Conservation (phyloP, 1,140 invertebrate genomes). For the Campoletis sonorensis region DNA sequence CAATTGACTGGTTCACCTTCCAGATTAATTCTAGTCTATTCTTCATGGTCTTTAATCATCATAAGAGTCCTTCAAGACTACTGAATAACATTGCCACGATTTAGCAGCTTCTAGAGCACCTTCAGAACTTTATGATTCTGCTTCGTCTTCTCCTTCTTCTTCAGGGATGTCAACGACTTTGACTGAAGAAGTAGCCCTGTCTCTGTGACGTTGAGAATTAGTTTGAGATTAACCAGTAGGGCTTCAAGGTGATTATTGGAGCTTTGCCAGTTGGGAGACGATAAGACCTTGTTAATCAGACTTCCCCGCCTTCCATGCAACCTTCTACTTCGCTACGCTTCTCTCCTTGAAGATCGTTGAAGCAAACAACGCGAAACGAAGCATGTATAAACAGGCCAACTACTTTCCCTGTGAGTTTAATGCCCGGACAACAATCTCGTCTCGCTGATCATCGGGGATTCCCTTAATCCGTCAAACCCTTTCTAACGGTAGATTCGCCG, state of each 20-base stretch:
- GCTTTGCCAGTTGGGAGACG: conserved; percentile 70
- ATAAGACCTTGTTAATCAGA: conserved; percentile 71
- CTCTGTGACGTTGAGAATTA: conserved; percentile 69
- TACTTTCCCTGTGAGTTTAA: conserved; percentile 25
- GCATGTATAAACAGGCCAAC: conserved; percentile 4
- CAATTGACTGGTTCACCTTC: too few species aligned
- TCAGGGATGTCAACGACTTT: conserved; percentile 31
- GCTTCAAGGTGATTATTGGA: conserved; percentile 72
- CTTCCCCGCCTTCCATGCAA: conserved; percentile 51
- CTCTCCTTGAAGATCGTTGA: conserved; percentile 48
- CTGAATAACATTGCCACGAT: too few species aligned
- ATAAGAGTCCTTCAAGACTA: too few species aligned
- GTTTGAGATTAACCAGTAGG: conserved; percentile 68
- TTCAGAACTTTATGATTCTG: too few species aligned
- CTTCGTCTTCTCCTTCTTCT: not conserved
- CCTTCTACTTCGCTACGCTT: conserved; percentile 32
- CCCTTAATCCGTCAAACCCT: conserved; percentile 53
- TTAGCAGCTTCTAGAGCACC: too few species aligned
- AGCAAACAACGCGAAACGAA: conserved; percentile 42
- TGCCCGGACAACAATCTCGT: conserved; percentile 52
- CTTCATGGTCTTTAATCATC: too few species aligned
- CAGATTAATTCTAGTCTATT: too few species aligned
- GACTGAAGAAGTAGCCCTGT: conserved; percentile 52
- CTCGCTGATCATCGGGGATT: conserved; percentile 34
- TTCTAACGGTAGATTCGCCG: conserved; percentile 40